Base-by-base conservation (phyloP, 2,888 invertebrate genomes). In the Timema podura region DNA sequence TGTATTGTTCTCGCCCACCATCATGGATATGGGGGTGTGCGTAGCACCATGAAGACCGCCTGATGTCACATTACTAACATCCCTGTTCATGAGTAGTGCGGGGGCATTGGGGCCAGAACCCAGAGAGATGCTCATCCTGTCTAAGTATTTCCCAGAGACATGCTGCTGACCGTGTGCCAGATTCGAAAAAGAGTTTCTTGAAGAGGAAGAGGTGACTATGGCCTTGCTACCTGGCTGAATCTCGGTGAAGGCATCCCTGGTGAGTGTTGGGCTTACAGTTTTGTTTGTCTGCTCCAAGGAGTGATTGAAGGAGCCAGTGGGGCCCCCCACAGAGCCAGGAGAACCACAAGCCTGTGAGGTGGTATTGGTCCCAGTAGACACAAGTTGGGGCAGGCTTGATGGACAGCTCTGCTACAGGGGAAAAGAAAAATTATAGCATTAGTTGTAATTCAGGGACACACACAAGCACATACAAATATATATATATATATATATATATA, bases 361-460 rank as follows among this genome's bases (percentile, higher is more conserved):
- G 30, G 71, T 68, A 54, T 71, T 71, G 11, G 71, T 71, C n/a
- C 69, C 69, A 7, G 67, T 67, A 13, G 71, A 71, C 9, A 71
- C 47, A 44, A 71, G 61, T 46, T 71, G 71, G 6, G 69, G 69
- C 30, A 69, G 48, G n/a, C 67, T 68, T 46, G 69, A 67, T n/a
- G 67, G 64, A 48, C 68, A 13, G 8, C 48, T 68, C 51, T 70
- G 70, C 65, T 68, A 48, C 47, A 70, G 30, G 30, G 30, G 30
- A 30, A 30, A 30, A 30, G 30, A 30, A 70, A 57, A 46, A 59
- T 16, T 65, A 49, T 7, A 9, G 9, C 10, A 44, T 7, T 61
- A 13, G n/a, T 67, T 65, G 13, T 5, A 57, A 57, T 30, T 30
- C 30, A 30, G 30, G 30, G 30, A 30, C 30, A 30, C 3, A 30